Evolutionary conservation across 2,113 vertebrate species (phyloP).

Genomic region (Chloropsis hardwickii): DNA sequence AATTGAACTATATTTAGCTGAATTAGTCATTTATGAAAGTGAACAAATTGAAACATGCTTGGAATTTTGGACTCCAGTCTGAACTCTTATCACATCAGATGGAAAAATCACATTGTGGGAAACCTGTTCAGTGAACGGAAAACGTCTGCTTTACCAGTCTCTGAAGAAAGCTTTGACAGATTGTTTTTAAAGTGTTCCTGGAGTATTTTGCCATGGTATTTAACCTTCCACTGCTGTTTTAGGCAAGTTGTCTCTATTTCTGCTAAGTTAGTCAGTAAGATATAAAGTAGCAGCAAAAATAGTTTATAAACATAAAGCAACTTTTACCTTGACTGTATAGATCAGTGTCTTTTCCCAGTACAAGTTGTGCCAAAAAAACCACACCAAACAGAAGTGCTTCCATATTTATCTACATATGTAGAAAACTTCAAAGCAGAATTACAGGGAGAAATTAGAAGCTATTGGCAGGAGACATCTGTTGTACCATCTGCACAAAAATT

Average conservation of each 20-base stretch:
- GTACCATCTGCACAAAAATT: constrained; percentile 36
- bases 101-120: neutral
- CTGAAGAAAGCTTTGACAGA: neutral
- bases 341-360: neutral
- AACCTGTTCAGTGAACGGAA: neutral
- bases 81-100: neutral
- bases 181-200: neutral
- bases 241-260: neutral
- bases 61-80: neutral
- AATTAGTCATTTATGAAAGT: constrained; percentile 11
- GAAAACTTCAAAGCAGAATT: constrained; percentile 30
- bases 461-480: constrained; percentile 60
- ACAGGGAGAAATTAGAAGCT: neutral
- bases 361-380: neutral
- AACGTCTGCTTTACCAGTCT: neutral
- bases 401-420: neutral
- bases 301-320: neutral
- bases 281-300: neutral
- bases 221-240: neutral
- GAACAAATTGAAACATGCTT: neutral
- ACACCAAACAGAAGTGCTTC: neutral
- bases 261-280: neutral
- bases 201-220: constrained; percentile 6
- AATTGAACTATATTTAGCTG: constrained; percentile 2
- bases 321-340: neutral